Percentiles rank a stretch among this genome's conserved stretches.
Evolutionary conservation across 2,888 invertebrate species (phyloP).

Genomic region (Oegoconia quadripuncta): DNA sequence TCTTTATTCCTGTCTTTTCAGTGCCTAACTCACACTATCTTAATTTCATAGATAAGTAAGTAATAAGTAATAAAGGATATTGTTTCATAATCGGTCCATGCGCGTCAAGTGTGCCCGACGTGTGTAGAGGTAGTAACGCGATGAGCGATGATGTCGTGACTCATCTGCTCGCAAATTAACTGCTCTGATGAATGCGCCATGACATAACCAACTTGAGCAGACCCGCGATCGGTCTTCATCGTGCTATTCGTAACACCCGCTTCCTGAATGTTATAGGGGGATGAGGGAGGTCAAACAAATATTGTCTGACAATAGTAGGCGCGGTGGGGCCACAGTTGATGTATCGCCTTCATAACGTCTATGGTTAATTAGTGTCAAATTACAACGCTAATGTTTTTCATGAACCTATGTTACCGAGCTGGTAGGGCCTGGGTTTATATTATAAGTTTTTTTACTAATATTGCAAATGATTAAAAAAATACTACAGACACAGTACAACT

Average conservation of each 20-base stretch:
- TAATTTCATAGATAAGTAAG: no score
- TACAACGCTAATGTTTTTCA: slow-evolving; percentile 62
- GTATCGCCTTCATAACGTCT: slow-evolving; percentile 68
- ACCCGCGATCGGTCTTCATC: slow-evolving; percentile 27
- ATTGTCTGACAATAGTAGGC: slow-evolving; percentile 49
- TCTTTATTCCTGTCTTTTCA: no score
- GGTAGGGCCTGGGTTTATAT: no score
- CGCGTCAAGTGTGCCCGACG: slow-evolving; percentile 55
- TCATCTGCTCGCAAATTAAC: slow-evolving; percentile 74
- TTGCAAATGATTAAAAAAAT: no score
- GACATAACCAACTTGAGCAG: slow-evolving; percentile 41
- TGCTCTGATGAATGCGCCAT: slow-evolving; percentile 68
- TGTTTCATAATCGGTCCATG: slow-evolving; percentile 11
- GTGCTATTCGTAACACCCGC: slow-evolving; percentile 18
- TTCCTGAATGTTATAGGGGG: slow-evolving; percentile 20
- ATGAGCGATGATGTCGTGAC: slow-evolving; percentile 73
- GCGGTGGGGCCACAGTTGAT: slow-evolving; percentile 59
- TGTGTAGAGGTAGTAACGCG: slow-evolving; percentile 46
- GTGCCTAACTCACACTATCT: no score
- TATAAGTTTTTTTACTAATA: no score
- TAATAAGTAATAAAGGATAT: neutral
- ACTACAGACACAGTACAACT: no score
- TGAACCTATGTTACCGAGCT: slow-evolving; percentile 14
- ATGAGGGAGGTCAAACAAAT: slow-evolving; percentile 29
- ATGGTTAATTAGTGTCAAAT: slow-evolving; percentile 70